Percentiles rank a stretch among this genome's conserved stretches.
Conservation (phyloP, 2,113 vertebrate genomes). For the Albula glossodonta region DNA sequence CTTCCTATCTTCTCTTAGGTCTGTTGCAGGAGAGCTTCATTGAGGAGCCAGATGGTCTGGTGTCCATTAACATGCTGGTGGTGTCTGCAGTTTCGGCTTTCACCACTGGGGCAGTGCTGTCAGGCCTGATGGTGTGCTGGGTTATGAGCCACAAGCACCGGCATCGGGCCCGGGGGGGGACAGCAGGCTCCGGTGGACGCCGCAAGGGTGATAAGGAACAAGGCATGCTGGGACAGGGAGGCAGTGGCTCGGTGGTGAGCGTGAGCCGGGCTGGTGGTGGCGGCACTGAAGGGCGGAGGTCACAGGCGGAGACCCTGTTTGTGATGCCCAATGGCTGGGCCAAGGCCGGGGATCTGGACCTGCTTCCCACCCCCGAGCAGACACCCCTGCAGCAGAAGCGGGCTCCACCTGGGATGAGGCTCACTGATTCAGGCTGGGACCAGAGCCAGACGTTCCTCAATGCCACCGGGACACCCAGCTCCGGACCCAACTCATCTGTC, state of each 20-base stretch:
- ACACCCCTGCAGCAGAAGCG: slow-evolving; percentile 93
- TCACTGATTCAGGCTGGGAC: slow-evolving; percentile 80
- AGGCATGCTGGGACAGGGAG: slow-evolving; percentile 80
- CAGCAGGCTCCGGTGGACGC: slow-evolving; percentile 64
- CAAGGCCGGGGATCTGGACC: slow-evolving; percentile 80
- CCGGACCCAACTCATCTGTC: slow-evolving; percentile 60
- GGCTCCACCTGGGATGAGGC: slow-evolving; percentile 64
- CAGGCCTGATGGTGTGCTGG: slow-evolving; percentile 91
- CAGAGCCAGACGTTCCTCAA: slow-evolving; percentile 84
- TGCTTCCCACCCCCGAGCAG: slow-evolving; percentile 92
- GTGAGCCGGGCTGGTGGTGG: slow-evolving; percentile 80
- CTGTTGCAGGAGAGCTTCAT: slow-evolving; percentile 86
- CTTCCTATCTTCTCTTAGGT: slow-evolving; percentile 52
- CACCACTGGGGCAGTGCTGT: slow-evolving; percentile 87
- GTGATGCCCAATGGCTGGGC: slow-evolving; percentile 88
- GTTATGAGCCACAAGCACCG: slow-evolving; percentile 88
- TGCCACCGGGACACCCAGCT: slow-evolving; percentile 66
- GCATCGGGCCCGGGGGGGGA: slow-evolving; percentile 56
- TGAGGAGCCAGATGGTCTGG: slow-evolving; percentile 86
- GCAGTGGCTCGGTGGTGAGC: slow-evolving; percentile 86
- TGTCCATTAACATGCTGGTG: slow-evolving; percentile 91
- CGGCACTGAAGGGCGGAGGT: slow-evolving; percentile 64
- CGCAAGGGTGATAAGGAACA: slow-evolving; percentile 87
- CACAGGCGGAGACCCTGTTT: slow-evolving; percentile 73
- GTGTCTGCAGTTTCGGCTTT: slow-evolving; percentile 92